These are phyloP conservation scores for Anastrepha obliqua DNA, from an alignment of 1,140 invertebrate genomes.

Conservation along the genomic window DNA sequence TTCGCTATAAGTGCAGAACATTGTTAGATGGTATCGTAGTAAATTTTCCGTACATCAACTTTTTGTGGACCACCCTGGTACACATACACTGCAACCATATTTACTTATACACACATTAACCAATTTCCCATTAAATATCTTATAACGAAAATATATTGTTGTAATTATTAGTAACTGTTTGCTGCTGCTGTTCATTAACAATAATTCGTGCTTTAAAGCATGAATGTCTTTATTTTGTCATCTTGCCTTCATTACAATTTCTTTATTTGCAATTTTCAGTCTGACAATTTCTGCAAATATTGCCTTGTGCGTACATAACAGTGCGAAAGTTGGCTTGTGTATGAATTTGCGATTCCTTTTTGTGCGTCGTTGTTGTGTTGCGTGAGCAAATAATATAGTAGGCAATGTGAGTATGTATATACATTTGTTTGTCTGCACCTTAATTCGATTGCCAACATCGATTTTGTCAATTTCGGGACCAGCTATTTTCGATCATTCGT, in stretches of 20 bases:
- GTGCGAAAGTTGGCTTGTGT: background rate
- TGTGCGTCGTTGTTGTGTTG: background rate
- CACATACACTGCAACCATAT: no score
- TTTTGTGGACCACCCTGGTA: no score
- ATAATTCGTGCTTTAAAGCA: background rate
- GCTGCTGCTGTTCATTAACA: background rate
- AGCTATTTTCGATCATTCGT: constrained; percentile 33
- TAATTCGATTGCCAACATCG: constrained; percentile 42
- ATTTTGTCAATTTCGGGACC: constrained; percentile 34
- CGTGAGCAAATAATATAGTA: background rate
- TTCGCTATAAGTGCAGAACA: no score
- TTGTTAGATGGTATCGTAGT: no score
- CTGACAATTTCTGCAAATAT: background rate
- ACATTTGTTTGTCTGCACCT: background rate
- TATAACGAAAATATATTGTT: background rate
- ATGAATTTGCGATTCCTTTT: background rate
- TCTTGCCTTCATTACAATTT: background rate
- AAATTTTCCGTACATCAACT: no score
- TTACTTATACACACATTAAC: no score
- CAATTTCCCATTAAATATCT: background rate
- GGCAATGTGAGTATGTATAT: background rate
- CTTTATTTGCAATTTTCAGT: background rate
- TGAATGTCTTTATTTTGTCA: background rate
- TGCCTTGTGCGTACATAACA: background rate
- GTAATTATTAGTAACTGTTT: background rate